Base-by-base conservation (phyloP, 2,113 vertebrate species). In the Vidua macroura region DNA sequence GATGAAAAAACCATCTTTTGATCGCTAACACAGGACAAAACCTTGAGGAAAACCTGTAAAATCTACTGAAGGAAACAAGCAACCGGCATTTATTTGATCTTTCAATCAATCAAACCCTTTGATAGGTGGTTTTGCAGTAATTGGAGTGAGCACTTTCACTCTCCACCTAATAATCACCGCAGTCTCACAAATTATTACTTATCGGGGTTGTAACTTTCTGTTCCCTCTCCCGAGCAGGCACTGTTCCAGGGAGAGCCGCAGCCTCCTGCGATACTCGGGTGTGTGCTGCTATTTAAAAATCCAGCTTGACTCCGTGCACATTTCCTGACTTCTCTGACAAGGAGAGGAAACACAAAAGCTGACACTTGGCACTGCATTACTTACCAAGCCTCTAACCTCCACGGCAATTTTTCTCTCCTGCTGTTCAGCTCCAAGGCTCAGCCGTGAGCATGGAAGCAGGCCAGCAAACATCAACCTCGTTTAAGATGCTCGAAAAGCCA, bases 351-450 rank as follows among this genome's bases (percentile, higher is more conserved):
- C 82, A 70, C 78, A 35, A 53, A 46, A 43, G 91, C 91, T 91
- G 91, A 84, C 91, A 73, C 80, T 95, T 87, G 87, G 82, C 64
- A 93, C 77, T 15, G 83, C 86, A 8, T 81, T 82, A 63, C 91
- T 95, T 92, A 90, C 59, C n/a, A 16, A 12, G 86, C 77, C 78
- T 72, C 86, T 22, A 83, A 73, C 80, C 88, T 78, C 41, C 58
- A 25, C 13, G 49, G 93, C 73, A 64, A 31, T 64, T 91, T 58
- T 51, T 59, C 89, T 84, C 86, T 68, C 93, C 62, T 88, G 92
- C 59, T 86, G 63, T 88, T 95, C 55, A 58, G 87, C 84, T 89
- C 79, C 83, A 48, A 93, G 93, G 81, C 91, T 93, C 70, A 83
- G 72, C 78, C 58, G 22, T 35, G 37, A 72, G 83, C 39, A 78